Evolutionary conservation across 2,113 vertebrate species (phyloP).

Genomic region (Cryptoleucopteryx plumbea): DNA sequence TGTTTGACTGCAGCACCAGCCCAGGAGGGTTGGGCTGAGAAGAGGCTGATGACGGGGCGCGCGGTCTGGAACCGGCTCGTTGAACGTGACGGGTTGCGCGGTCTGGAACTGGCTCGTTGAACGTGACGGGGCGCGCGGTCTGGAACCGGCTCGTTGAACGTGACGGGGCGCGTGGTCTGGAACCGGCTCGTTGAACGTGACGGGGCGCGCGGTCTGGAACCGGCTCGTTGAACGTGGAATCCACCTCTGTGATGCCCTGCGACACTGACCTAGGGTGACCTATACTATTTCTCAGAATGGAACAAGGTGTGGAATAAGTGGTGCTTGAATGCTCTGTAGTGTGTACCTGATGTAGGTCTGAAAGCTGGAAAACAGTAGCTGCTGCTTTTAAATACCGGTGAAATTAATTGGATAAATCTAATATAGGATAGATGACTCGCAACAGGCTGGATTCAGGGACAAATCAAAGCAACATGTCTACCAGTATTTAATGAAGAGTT

Average conservation of each 20-base stretch:
- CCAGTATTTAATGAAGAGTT: not conserved
- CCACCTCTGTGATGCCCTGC: not conserved
- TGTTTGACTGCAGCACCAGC: not conserved
- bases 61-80: no score
- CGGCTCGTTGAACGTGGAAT: not conserved
- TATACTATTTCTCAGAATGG: not conserved
- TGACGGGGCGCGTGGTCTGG: no score
- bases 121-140: no score
- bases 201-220: no score
- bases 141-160: no score
- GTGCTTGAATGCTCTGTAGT: not conserved
- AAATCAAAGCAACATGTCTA: not conserved
- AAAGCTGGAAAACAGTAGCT: not conserved
- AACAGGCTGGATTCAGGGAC: not conserved
- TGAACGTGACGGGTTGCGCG: no score
- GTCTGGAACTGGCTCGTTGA: no score
- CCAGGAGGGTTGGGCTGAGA: not conserved
- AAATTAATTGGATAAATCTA: not conserved
- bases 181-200: no score
- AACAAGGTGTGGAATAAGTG: not conserved
- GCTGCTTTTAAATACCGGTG: not conserved
- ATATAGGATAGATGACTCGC: not conserved
- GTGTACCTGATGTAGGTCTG: not conserved
- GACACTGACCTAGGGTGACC: rapidly evolving
- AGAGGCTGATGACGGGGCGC: not conserved